A percentile compares a stretch with the other conserved stretches of the same genome.
These are phyloP conservation scores for Vidua chalybeata DNA, from an alignment of 2,113 vertebrate genomes.

Conservation along the genomic window DNA sequence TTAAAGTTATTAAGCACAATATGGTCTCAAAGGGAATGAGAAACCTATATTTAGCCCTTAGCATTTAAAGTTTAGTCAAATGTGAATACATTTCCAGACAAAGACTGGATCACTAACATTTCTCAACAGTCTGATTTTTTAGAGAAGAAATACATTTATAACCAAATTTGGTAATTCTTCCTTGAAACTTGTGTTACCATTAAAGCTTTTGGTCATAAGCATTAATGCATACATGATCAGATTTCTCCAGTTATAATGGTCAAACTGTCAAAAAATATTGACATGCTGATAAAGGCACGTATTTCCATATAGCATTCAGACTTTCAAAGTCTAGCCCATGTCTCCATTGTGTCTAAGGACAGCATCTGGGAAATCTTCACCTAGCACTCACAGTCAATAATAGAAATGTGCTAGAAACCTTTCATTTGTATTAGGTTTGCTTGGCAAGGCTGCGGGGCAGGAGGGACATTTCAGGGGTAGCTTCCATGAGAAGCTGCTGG, in stretches of 20 bases:
- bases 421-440: background rate
- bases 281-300: background rate
- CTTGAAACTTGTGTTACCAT: background rate
- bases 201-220: background rate
- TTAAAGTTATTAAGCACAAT: background rate
- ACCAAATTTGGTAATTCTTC: background rate
- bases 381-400: background rate
- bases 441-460: background rate
- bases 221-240: background rate
- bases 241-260: background rate
- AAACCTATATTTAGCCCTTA: background rate
- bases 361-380: background rate
- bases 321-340: background rate
- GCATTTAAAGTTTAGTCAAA: slow-evolving; percentile 2
- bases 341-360: background rate
- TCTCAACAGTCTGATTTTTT: background rate
- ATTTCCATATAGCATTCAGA: background rate
- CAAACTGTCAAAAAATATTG: background rate
- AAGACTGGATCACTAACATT: background rate
- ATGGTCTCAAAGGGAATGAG: background rate
- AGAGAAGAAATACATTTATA: background rate
- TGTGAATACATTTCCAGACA: background rate
- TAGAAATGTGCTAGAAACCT: background rate
- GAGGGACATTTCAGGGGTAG: background rate
- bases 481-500: background rate